Base-by-base conservation (phyloP, 2,888 invertebrate genomes). In the Steinernema carpocapsae region DNA sequence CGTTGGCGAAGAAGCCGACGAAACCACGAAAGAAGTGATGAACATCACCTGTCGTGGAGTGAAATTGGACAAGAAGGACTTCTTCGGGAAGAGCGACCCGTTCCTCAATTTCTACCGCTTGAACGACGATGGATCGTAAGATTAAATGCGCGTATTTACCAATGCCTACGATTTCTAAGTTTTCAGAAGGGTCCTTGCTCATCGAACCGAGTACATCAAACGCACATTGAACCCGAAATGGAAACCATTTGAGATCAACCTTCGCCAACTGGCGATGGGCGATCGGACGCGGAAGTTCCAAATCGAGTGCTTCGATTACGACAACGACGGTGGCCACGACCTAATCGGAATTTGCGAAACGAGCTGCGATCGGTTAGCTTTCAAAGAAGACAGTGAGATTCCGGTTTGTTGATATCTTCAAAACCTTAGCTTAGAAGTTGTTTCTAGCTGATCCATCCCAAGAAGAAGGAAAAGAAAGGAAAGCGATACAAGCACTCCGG, bases 201-300 rank as follows among this genome's bases (percentile, higher is more conserved):
- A 90, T 81, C 89, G 90, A 81, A 90, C 90, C 70, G 90, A 91
- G 81, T 89, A 89, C 26, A 88, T 90, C 72, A 90, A 89, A 83
- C 90, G 89, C 78, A 90, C 89, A n/a, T 82, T 90, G 37, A 90
- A 91, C 81, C 91, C 91, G n/a, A 88, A 88, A 7, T 91, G 91
- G 91, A 88, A 88, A 75, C 85, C 89, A 2, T 89, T 91, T 76
- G 88, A 88, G 2, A 82, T 91, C 26, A 88, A 89, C 32, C 87
- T 90, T 0, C 84, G 89, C 46, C 87, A 89, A n/a, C 85, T 91
- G 46, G 91, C 91, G 80, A 90, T 90, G 82, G 90, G 90, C 7
- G 91, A 91, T 81, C 88, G 89, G 82, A 90, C 91, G 73, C 88
- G 91, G 73, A 88, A 88, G 70, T 88, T 91, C 48, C 88, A 89